phyloP scores from a whole-genome alignment of 64 coral and sea anemone species.

The Montipora cactus region DNA sequence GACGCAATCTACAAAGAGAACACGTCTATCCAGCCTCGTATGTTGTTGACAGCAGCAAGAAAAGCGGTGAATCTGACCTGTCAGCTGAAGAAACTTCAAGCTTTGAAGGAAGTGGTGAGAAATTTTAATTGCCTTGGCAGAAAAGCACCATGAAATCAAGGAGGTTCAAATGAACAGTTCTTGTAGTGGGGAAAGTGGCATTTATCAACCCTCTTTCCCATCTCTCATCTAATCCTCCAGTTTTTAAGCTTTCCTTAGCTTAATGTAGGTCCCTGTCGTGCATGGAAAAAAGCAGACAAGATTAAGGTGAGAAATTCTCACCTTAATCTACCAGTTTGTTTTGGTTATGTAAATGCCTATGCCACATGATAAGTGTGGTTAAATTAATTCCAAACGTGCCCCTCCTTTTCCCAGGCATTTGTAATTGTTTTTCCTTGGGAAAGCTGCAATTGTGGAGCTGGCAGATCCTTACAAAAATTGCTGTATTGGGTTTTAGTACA shows the following conservation, averaged over 20 bases:
- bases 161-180: conserved; percentile 17
- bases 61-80: conserved; percentile 40
- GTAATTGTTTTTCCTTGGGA: not conserved
- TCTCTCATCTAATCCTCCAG: conserved; percentile 28
- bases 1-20: conserved; percentile 37
- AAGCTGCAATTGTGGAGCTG: not conserved
- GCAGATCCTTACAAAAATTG: conserved; percentile 17
- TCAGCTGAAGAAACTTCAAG: conserved; percentile 12
- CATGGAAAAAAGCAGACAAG: conserved; percentile 5
- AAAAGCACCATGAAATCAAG: conserved; percentile 25
- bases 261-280: conserved; percentile 23
- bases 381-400: conserved; percentile 19
- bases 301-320: conserved; percentile 35
- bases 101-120: conserved; percentile 22
- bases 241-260: conserved; percentile 17
- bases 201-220: conserved; percentile 11
- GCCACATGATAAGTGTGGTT: conserved; percentile 18
- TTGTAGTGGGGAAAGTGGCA: conserved; percentile 21
- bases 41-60: conserved; percentile 43
- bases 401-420: not conserved
- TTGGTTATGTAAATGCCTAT: conserved; percentile 2
- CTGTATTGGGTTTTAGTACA: conserved; percentile 14
- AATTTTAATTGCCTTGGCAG: conserved; percentile 24
- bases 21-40: conserved; percentile 27
- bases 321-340: conserved; percentile 27